These are phyloP conservation scores for Volucella zonaria DNA, from an alignment of 2,888 invertebrate genomes.

Conservation along the genomic window DNA sequence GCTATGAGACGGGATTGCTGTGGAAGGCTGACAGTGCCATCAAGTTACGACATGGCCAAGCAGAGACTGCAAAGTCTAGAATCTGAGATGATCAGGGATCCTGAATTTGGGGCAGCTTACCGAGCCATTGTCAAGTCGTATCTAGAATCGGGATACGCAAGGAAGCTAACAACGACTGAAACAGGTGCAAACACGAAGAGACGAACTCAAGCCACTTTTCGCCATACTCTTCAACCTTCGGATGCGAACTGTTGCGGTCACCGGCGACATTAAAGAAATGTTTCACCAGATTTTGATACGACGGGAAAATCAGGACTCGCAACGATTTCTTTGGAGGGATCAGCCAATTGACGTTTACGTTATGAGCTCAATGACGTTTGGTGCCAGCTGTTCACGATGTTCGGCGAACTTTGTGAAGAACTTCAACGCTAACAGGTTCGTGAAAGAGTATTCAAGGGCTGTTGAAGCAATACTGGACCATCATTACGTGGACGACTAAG, in stretches of 20 bases:
- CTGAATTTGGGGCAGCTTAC: no score
- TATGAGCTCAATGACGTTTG: conserved; percentile 11
- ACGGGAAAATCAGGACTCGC: conserved; percentile 5
- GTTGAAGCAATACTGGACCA: conserved; percentile 23
- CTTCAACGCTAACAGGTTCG: conserved; percentile 22
- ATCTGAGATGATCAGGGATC: no score
- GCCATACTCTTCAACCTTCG: neutral
- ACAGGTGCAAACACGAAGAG: no score
- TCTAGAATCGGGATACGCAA: no score
- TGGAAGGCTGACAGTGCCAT: conserved; percentile 2
- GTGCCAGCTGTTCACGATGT: conserved; percentile 5
- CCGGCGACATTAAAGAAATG: neutral
- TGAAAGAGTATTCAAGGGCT: conserved; percentile 5
- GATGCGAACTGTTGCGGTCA: neutral
- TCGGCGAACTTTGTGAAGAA: no score
- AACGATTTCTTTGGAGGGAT: conserved; percentile 14
- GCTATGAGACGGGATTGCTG: neutral
- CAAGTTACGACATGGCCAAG: neutral
- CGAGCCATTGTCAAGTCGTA: no score
- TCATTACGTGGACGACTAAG: conserved; percentile 59
- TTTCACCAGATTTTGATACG: neutral
- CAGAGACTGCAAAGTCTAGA: neutral
- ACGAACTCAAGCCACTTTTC: neutral
- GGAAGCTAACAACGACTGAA: no score
- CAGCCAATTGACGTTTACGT: neutral